Evolutionary conservation across 2,113 vertebrate genomes (phyloP), one percentile per base, ranked within the genome.

Genomic region (Prochilodus magdalenae): DNA sequence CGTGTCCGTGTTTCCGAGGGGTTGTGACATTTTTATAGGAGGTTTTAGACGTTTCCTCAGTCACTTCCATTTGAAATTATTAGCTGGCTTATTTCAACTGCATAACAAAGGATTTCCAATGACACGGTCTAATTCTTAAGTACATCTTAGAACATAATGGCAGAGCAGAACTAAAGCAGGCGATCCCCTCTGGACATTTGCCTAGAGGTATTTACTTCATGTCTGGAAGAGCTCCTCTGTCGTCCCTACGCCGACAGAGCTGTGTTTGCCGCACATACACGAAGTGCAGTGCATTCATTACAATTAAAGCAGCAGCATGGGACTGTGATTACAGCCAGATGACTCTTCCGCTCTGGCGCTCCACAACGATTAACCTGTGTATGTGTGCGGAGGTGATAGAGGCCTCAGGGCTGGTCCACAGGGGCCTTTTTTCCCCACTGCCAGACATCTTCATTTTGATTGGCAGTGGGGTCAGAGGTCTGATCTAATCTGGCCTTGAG

Each of bases 321-420:
- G 88, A 87, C 88, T 92, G 93, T 86, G 90, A 90, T 91, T 86
- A 85, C 79, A 79, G 86, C 53, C 84, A 89, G 88, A 87, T 92
- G 84, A 89, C 83, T 75, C 88, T 73, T 29, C 75, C 86, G 81
- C 84, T 47, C 79, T 80, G 83, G 87, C 77, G 84, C 85, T 88
- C 87, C 88, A 91, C 80, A 74, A 89, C 91, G 90, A 93, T 94
- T 93, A 94, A 93, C 92, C 92, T 90, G 88, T 90, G 79, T 87
- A 75, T 84, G 85, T 83, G 86, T 78, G 63, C 65, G 69, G 66
- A 74, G 70, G 59, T 66, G 82, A 82, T 81, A 86, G 89, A 22
- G 18, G 6, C 16, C 85, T 81, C 65, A 16, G 44, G 87, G 88
- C 86, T 84, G 87, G 85, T 89, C 87, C 87, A 13, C 81, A 69